Evolutionary conservation across 1,140 invertebrate species (phyloP), one percentile per base, ranked within the genome.

Genomic region (Brachionus koreanus): DNA sequence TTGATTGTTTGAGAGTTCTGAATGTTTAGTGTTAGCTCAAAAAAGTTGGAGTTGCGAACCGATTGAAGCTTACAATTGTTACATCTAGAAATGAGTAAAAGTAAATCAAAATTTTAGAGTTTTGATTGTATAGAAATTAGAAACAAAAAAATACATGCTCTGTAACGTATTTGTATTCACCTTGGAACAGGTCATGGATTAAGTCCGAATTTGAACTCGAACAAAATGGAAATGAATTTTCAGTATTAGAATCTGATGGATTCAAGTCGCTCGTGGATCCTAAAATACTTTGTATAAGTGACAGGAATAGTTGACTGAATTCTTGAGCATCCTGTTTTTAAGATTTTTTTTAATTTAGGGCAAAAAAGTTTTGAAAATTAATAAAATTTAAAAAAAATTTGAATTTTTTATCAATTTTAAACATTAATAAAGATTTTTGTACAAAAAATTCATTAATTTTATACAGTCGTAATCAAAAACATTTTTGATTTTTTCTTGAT

Each of bases 221-320:
- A 43, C n/a, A 7, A 84, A 82, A 39, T 83, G 67, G 12, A 83
- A 83, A 69, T 86, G 65, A 33, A 85, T 84, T 9, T 85, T 84
- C 75, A 86, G n/a, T 42, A 88, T 86, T 25, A 85, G 83, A 83
- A 90, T 90, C 84, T 89, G 86, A n/a, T 87, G 87, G 2, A 35
- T 39, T 74, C 25, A 19, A 25, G 1, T 3, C 33, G 5, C 23
- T 74, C 9, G 63, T 13, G 12, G 69, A 46, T 74, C 5, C 29
- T 46, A 91, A 84, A 77, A 89, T 89, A 46, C 89, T 88, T 86
- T 91, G 91, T 12, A 93, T 87, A 49, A 92, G 87, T 46, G 90
- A 90, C 75, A 93, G 87, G 83, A 93, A 91, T 29, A 93, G 86
- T 85, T 92, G 92, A 10, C 91, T 91, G 87, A 93, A 93, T 87